Evolutionary conservation across 1,140 invertebrate genomes (phyloP), one percentile per base, ranked within the genome.

Genomic region (Pogonomyrmex barbatus): DNA sequence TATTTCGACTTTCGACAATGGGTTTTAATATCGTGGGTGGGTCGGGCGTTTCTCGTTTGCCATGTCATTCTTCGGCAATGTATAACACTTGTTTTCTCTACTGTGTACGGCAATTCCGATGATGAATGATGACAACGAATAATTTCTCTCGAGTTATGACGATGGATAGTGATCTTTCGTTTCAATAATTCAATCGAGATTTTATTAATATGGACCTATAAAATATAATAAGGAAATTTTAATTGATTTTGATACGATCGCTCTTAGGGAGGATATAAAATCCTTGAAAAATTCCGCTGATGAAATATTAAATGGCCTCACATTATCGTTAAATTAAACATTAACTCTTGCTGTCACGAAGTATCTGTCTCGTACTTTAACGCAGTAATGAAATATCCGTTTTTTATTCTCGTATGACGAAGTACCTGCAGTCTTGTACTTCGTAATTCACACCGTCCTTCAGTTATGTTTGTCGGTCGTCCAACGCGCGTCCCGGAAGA

Each of bases 321-420:
- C 50, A 68, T 81, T 81, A 68, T 81, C 65, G 24, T 81, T 71
- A 73, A 82, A 73, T 82, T 73, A 73, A 50, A 60, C 79, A 71
- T 60, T 82, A 8, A 47, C 10, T 71, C 5, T 73, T 50, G 39
- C 54, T 73, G 54, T 73, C 67, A 60, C 30, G 54, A 58, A 60
- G 54, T 82, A 39, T 82, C 52, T 47, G 12, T 82, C 52, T 42
- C 2, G 36, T 36, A 12, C 6, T 47, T 82, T 47, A 58, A 68
- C 67, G 0, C 12, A 24, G 39, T n/a, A 47, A 70, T 39, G 36
- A 70, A 81, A 58, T 47, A 42, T 58, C 24, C 24, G 39, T 39
- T 71, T 70, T 82, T 71, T 60, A 82, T 58, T 71, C 30, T 6
- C 36, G 52, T 24, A 24, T 10, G 47, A 71, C 39, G 14, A 73